Conservation (phyloP, 92 coral and sea anemone species). For the Hydrozoanthus gracilis region DNA sequence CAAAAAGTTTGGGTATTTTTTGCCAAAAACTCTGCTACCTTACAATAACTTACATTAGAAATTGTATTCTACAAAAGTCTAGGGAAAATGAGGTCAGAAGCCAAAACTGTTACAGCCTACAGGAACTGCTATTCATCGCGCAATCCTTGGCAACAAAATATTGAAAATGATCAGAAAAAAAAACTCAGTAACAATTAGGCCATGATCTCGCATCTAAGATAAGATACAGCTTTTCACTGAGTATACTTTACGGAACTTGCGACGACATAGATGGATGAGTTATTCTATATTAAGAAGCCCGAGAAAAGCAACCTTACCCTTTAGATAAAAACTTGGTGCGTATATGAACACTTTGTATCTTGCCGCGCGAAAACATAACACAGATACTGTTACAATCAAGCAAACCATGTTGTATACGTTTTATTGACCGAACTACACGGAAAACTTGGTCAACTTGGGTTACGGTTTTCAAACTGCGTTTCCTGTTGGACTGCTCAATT, state of each 20-base stretch:
- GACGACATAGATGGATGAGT: constrained; percentile 55
- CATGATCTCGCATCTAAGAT: constrained; percentile 25
- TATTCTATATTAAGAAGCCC: background rate
- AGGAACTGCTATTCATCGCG: background rate
- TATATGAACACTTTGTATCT: constrained; percentile 22
- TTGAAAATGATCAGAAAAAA: background rate
- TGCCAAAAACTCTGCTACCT: too few relatives aligned
- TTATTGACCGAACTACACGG: too few relatives aligned
- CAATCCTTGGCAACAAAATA: background rate
- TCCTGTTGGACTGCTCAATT: too few relatives aligned
- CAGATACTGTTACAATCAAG: background rate
- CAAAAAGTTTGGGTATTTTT: too few relatives aligned
- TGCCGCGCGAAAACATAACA: constrained; percentile 27
- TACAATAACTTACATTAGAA: too few relatives aligned
- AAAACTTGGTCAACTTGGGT: too few relatives aligned
- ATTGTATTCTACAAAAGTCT: too few relatives aligned
- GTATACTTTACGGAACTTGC: constrained; percentile 39
- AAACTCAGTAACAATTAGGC: constrained; percentile 12
- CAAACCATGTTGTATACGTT: too few relatives aligned
- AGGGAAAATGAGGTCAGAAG: background rate
- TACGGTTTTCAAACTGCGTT: too few relatives aligned
- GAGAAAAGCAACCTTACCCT: constrained; percentile 21
- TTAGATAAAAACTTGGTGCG: background rate
- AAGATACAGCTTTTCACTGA: constrained; percentile 35
- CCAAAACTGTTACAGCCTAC: background rate